A percentile compares a stretch with the other conserved stretches of the same genome.
Evolutionary conservation across 2,888 invertebrate genomes (phyloP).

Genomic region (Polymixis lichenea): DNA sequence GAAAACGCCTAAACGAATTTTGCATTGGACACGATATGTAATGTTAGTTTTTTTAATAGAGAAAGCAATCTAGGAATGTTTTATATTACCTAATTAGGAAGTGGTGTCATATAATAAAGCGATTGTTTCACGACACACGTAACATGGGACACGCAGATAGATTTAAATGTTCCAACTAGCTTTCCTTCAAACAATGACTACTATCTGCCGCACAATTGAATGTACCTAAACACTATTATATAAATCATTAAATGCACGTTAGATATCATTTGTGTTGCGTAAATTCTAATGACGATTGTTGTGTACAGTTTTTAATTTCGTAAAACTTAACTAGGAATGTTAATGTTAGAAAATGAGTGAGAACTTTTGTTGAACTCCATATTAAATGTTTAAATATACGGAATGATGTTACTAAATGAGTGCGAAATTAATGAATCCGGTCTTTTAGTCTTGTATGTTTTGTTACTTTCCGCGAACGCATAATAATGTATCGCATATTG

Average conservation of each 20-base stretch:
- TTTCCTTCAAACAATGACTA: slow-evolving; percentile 63
- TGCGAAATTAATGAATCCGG: not conserved
- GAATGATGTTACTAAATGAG: slow-evolving; percentile 13
- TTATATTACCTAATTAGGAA: slow-evolving; percentile 75
- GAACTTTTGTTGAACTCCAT: slow-evolving; percentile 23
- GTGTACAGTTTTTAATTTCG: slow-evolving; percentile 62
- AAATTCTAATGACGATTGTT: slow-evolving; percentile 64
- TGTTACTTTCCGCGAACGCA: slow-evolving; percentile 1
- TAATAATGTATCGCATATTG: slow-evolving; percentile 15
- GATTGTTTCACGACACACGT: slow-evolving; percentile 53
- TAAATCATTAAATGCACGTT: slow-evolving; percentile 67
- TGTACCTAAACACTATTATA: slow-evolving; percentile 57
- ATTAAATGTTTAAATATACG: slow-evolving; percentile 1
- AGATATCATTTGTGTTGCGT: slow-evolving; percentile 66
- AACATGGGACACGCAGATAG: slow-evolving; percentile 44
- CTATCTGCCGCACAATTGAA: slow-evolving; percentile 63
- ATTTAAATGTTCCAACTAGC: slow-evolving; percentile 41
- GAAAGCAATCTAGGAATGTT: slow-evolving; percentile 71
- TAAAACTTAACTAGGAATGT: slow-evolving; percentile 50
- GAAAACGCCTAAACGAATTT: slow-evolving; percentile 77
- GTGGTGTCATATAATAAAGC: slow-evolving; percentile 54
- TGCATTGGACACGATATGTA: slow-evolving; percentile 78
- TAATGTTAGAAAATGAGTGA: slow-evolving; percentile 46
- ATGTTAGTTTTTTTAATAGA: slow-evolving; percentile 74
- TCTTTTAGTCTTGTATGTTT: slow-evolving; percentile 14